Base-by-base conservation (phyloP, 2,797 vertebrate species). In the Xyrichtys novacula region DNA sequence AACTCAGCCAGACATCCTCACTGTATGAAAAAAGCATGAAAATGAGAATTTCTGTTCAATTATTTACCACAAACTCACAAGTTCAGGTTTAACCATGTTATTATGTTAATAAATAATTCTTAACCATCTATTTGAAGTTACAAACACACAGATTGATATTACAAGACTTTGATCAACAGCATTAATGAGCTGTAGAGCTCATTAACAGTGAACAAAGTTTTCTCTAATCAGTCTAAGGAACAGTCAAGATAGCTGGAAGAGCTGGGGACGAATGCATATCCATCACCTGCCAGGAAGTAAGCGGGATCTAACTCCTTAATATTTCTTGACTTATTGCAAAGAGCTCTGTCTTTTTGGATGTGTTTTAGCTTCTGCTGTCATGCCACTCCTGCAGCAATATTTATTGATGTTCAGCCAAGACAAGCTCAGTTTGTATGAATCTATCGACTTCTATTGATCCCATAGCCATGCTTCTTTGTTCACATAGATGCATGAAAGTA, bases 291-390 rank as follows among this genome's bases (percentile, higher is more conserved):
- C 64, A 76, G 52, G 25, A 71, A 72, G 60, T 39, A 53, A 68
- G 59, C 67, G 47, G 44, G 23, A 60, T 31, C 67, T 82, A 64
- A 66, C 65, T 65, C 77, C 52, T n/a, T 74, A 64, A 81, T 65
- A 78, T 68, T 58, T 67, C 50, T 25, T 65, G 69, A 77, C 71
- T 78, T 31, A 42, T 46, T 46, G 79, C 66, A 65, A 74, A 71
- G 57, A 57, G 80, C 69, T 68, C 59, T 63, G 76, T 74, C 73
- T 74, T 56, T 40, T 57, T 70, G 74, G 74, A 77, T 84, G 23
- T 60, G 67, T 74, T 81, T 70, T 71, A 48, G 63, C 83, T 78
- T 63, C 57, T 74, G 79, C 76, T 66, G 72, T 85, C 80, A 73
- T n/a, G 11, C 29, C 17, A 3, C n/a, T 71, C 70, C 76, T 55